Conservation (phyloP, 2,888 invertebrate genomes). For the Machimus rusticus region DNA sequence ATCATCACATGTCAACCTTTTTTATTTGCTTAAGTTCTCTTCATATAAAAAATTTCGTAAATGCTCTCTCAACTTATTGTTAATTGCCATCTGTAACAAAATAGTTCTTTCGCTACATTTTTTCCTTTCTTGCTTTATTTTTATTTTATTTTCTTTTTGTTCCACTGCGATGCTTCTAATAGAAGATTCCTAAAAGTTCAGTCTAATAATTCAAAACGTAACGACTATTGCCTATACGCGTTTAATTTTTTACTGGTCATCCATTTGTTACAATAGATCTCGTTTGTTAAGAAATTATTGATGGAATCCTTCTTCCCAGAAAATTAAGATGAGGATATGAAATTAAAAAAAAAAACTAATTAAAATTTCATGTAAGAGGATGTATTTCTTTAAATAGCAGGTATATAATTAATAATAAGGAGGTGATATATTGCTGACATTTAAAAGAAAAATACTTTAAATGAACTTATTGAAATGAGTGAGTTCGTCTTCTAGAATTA, state of each 20-base stretch:
- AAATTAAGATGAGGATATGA: not conserved
- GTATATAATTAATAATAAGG: no score
- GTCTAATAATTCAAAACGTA: slow-evolving; percentile 6
- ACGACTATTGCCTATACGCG: not conserved
- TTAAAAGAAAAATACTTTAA: no score
- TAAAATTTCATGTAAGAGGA: no score
- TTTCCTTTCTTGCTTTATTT: not conserved
- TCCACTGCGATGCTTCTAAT: not conserved
- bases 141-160: not conserved
- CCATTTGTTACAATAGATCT: not conserved
- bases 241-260: not conserved
- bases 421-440: no score
- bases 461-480: no score
- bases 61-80: slow-evolving; percentile 34
- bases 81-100: slow-evolving; percentile 34
- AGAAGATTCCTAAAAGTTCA: not conserved
- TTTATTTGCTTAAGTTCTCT: slow-evolving; percentile 11
- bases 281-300: not conserved
- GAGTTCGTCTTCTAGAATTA: no score
- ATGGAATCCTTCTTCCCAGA: not conserved
- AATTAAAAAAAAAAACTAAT: not conserved
- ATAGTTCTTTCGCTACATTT: slow-evolving; percentile 12
- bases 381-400: no score
- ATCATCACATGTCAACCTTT: slow-evolving; percentile 31
- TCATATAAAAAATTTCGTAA: slow-evolving; percentile 8